Conservation (phyloP, 92 coral and sea anemone species). For the Porites divaricata region DNA sequence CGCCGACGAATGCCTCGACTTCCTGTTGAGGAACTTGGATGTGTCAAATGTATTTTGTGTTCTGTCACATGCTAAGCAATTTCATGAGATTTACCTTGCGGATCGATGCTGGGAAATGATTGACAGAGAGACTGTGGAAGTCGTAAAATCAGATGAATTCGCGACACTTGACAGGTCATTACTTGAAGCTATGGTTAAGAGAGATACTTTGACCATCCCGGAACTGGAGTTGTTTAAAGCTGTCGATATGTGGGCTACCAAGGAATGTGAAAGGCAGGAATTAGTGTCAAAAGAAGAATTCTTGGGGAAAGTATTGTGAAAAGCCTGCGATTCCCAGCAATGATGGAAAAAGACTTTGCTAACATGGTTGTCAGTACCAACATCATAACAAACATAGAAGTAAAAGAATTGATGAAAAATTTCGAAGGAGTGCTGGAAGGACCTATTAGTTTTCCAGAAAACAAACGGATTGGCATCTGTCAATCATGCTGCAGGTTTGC, state of each 20-base stretch:
- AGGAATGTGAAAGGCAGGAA: conserved; percentile 2
- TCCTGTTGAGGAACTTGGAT: neutral
- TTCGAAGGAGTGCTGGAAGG: neutral
- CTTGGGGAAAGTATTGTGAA: conserved; percentile 13
- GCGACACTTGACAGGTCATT: neutral
- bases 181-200: conserved; percentile 1
- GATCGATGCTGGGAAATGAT: conserved; percentile 26
- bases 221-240: conserved; percentile 28
- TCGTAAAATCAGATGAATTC: conserved; percentile 2
- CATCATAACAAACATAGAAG: neutral
- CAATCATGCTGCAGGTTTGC: conserved; percentile 7
- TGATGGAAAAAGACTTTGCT: neutral
- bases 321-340: neutral
- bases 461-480: neutral
- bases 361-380: neutral
- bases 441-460: neutral
- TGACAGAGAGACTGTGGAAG: neutral
- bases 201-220: conserved; percentile 6
- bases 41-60: conserved; percentile 7
- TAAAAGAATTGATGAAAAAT: neutral
- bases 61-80: conserved; percentile 9
- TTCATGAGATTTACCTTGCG: neutral
- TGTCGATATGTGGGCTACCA: conserved; percentile 15
- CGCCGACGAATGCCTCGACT: neutral
- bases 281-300: neutral